Base-by-base conservation (phyloP, 2,888 invertebrate genomes). In the Mimumesa dahlbomi region DNA sequence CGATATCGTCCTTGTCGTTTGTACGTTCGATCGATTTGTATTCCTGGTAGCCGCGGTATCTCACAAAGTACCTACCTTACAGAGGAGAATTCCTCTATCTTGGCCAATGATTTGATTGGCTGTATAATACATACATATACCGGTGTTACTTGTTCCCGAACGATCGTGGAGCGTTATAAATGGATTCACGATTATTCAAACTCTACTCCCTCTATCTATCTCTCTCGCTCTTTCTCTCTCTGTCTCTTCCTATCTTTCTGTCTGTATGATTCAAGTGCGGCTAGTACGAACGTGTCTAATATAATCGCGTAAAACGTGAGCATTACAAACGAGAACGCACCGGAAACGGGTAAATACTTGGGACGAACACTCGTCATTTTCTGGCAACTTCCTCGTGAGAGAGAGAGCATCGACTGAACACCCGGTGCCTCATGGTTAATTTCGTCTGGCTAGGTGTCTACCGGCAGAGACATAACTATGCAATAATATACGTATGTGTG, bases 1-100 rank as follows among this genome's bases (percentile, higher is more conserved):
- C 84, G 82, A 81, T 83, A 82, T 76, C 66, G 73, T 66, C 56
- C 53, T 54, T 63, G 66, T 68, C 77, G 68, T 81, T 69, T 53
- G 53, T 61, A 59, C 22, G 54, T n/a, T 18, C 65, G 56, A 74
- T 79, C 76, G 81, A 77, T 79, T 66, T 69, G 59, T 68, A 73
- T 67, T n/a, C 54, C 43, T 50, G 38, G 64, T 56, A 38, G 14
- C 29, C 40, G n/a, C n/a, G 25, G 49, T 45, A 49, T 18, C 22
- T 19, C 29, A 6, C 16, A 1, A 13, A 19, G 18, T 9, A 25
- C 48, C 13, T 48, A 52, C 58, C 54, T 71, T 58, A 46, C 58
- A 42, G 45, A 9, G 1, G n/a, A 4, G 3, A n/a, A 7, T 34
- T n/a, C n/a, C 34, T 34, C 11, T 29, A 6, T 29, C 9, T 9